Evolutionary conservation across 2,113 vertebrate species (phyloP).

Genomic region (Bubo scandiacus): DNA sequence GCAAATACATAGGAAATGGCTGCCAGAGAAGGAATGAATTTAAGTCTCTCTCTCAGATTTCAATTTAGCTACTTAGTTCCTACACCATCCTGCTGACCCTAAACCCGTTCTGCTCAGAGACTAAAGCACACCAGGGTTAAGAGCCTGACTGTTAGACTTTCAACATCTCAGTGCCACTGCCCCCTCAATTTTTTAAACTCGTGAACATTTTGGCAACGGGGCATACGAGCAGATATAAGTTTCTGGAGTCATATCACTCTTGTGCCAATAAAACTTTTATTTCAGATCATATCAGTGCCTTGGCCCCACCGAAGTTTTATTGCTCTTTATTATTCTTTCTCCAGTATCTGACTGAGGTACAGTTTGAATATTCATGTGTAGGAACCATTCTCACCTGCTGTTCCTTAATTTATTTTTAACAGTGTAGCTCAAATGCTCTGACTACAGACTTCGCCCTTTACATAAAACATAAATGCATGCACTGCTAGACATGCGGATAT

Average conservation of each 20-base stretch:
- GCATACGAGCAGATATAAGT: neutral
- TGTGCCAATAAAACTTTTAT: neutral
- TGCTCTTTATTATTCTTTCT: conserved; percentile 30
- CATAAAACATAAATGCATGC: conserved; percentile 30
- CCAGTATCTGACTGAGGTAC: neutral
- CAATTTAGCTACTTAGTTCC: neutral
- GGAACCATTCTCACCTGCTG: conserved; percentile 44
- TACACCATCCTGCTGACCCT: neutral
- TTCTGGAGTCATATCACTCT: neutral
- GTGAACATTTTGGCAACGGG: neutral
- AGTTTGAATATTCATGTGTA: conserved; percentile 55
- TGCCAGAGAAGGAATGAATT: neutral
- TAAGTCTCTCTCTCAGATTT: neutral
- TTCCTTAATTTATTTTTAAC: conserved; percentile 61
- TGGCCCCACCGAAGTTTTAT: neutral
- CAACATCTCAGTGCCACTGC: neutral
- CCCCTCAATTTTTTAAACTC: neutral
- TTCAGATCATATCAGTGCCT: neutral
- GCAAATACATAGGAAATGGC: neutral
- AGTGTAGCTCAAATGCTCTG: conserved; percentile 24
- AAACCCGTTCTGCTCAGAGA: neutral
- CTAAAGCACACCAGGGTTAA: neutral
- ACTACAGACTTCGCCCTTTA: conserved; percentile 40
- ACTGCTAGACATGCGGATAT: neutral
- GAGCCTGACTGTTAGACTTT: neutral